These are phyloP conservation scores for Cyprinodon brontotheroides DNA, from an alignment of 2,113 vertebrate genomes.

Conservation along the genomic window DNA sequence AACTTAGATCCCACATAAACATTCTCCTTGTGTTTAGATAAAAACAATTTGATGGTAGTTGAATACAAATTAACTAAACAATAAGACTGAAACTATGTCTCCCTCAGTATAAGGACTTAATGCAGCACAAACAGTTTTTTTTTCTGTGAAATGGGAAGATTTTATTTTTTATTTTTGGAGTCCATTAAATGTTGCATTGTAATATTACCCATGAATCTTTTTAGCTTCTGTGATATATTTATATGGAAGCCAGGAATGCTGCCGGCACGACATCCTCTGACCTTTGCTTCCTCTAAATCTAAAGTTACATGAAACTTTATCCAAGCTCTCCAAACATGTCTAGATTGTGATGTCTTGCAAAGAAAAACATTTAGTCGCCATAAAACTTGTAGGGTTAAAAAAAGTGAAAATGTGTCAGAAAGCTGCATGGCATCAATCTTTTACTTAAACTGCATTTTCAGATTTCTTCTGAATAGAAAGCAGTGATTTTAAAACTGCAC, in stretches of 20 bases:
- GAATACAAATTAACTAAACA: not conserved
- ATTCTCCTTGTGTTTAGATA: no score
- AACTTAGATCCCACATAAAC: no score
- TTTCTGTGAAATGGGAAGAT: not conserved
- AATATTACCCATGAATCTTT: slow-evolving; percentile 23
- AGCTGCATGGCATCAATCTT: slow-evolving; percentile 22
- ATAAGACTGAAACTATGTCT: not conserved
- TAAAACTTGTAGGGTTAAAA: slow-evolving; percentile 1
- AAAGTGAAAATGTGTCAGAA: slow-evolving; percentile 21
- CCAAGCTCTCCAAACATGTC: not conserved
- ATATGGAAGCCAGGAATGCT: not conserved
- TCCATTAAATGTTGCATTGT: not conserved
- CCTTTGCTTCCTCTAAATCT: slow-evolving; percentile 22
- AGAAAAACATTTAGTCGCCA: slow-evolving; percentile 18
- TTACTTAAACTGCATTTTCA: slow-evolving; percentile 27
- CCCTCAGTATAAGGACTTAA: not conserved
- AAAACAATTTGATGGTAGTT: not conserved
- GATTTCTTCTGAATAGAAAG: slow-evolving; percentile 24
- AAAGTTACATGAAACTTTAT: slow-evolving; percentile 34
- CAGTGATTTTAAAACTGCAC: slow-evolving; percentile 12
- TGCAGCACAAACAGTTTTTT: not conserved
- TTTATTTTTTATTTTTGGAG: not conserved
- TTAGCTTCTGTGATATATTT: not conserved
- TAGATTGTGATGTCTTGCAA: slow-evolving; percentile 17
- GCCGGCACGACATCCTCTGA: slow-evolving; percentile 43